These are phyloP conservation scores for Archivesica marissinica DNA, from an alignment of 1,140 invertebrate species.

Conservation along the genomic window DNA sequence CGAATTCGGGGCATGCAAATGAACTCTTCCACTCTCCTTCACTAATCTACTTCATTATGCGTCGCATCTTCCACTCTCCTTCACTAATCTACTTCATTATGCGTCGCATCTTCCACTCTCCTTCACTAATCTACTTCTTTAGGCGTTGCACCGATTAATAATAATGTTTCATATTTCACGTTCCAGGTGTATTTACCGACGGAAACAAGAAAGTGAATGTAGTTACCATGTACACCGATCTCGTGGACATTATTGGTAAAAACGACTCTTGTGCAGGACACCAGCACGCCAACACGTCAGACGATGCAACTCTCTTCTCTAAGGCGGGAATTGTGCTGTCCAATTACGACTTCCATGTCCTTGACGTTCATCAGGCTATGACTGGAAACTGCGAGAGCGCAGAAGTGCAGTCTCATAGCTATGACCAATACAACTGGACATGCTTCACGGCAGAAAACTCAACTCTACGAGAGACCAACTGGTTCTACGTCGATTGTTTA, in stretches of 20 bases:
- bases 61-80: too few species aligned
- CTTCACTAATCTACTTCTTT: too few species aligned
- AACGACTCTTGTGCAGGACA: neutral
- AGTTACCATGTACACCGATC: constrained; percentile 12
- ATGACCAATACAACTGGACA: neutral
- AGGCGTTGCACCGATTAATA: too few species aligned
- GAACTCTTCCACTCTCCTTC: too few species aligned
- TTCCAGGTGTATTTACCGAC: too few species aligned
- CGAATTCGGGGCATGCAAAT: too few species aligned
- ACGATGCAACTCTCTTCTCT: neutral
- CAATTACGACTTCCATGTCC: constrained; percentile 1
- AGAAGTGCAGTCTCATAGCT: neutral
- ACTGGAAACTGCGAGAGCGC: neutral
- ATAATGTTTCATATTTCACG: too few species aligned
- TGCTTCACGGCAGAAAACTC: neutral
- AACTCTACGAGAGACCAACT: neutral
- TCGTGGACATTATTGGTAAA: constrained; percentile 17
- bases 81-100: too few species aligned
- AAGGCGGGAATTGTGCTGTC: constrained; percentile 14
- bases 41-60: too few species aligned
- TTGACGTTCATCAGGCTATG: neutral
- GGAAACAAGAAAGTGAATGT: too few species aligned
- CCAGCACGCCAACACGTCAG: neutral
- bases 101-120: too few species aligned
- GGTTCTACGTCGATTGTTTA: constrained; percentile 26